Evolutionary conservation across 2,888 invertebrate genomes (phyloP).

Genomic region (Idaea straminata): DNA sequence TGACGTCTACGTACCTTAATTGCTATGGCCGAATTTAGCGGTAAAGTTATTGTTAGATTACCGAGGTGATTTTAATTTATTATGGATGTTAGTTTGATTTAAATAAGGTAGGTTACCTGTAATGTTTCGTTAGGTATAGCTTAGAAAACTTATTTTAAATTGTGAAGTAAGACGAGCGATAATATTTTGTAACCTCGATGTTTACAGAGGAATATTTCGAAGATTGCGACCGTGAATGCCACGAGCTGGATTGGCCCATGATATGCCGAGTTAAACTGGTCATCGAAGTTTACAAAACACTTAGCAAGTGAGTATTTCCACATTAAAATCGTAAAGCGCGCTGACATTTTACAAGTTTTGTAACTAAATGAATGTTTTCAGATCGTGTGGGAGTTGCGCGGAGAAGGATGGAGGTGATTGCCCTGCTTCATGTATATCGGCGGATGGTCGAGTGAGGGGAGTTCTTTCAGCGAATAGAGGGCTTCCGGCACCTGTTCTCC

Average conservation of each 20-base stretch:
- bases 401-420: conserved; percentile 80
- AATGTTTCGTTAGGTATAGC: neutral
- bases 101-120: conserved; percentile 3
- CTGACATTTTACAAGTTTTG: conserved; percentile 3
- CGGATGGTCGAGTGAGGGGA: conserved; percentile 82
- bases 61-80: no score
- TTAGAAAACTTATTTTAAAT: neutral
- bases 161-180: conserved; percentile 7
- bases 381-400: conserved; percentile 84
- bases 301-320: conserved; percentile 81
- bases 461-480: conserved; percentile 84
- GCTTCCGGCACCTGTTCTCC: conserved; percentile 82
- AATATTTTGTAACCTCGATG: conserved; percentile 23
- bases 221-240: conserved; percentile 88
- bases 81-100: no score
- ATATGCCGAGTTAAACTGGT: conserved; percentile 88
- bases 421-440: conserved; percentile 82
- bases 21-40: no score
- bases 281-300: conserved; percentile 85
- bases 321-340: conserved; percentile 7
- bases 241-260: conserved; percentile 88
- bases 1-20: no score
- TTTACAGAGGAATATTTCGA: conserved; percentile 86
- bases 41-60: no score
- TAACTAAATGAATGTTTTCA: conserved; percentile 37